Conservation (phyloP, 2,797 vertebrate species). For the Mustela erminea region DNA sequence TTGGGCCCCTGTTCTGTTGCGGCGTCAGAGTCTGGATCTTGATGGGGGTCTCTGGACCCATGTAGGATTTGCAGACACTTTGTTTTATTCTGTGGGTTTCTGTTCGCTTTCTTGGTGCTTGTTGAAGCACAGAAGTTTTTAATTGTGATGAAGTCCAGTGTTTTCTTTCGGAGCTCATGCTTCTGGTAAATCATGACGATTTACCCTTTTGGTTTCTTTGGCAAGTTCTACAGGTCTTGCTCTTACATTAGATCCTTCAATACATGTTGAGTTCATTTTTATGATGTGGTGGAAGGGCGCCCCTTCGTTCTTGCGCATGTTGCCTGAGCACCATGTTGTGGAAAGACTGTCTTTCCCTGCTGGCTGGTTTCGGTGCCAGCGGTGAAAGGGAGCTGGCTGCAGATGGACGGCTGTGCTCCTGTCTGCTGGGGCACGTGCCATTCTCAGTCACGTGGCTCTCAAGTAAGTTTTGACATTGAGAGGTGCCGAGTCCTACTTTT, state of each 20-base stretch:
- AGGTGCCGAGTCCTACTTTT: not conserved
- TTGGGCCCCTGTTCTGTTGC: not conserved
- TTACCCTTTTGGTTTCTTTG: not conserved
- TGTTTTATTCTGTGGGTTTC: not conserved
- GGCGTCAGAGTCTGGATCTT: not conserved
- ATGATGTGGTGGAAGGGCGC: not conserved
- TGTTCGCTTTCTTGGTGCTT: not conserved
- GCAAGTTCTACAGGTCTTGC: not conserved
- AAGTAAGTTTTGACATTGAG: not conserved
- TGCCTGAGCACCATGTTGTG: not conserved
- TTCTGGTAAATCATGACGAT: slow-evolving; percentile 1
- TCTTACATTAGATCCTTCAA: not conserved
- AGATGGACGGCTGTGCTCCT: not conserved
- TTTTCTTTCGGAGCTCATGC: not conserved
- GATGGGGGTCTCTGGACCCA: not conserved
- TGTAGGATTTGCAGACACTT: not conserved
- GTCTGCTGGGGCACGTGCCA: not conserved
- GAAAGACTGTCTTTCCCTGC: not conserved
- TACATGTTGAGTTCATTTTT: not conserved
- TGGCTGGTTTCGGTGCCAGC: not conserved
- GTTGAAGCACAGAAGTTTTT: not conserved
- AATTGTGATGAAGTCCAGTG: not conserved
- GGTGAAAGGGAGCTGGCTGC: not conserved
- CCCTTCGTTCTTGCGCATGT: not conserved
- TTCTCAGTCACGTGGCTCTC: not conserved